Evolutionary conservation across 2,888 invertebrate species (phyloP).

Genomic region (Dasypogon diadema): DNA sequence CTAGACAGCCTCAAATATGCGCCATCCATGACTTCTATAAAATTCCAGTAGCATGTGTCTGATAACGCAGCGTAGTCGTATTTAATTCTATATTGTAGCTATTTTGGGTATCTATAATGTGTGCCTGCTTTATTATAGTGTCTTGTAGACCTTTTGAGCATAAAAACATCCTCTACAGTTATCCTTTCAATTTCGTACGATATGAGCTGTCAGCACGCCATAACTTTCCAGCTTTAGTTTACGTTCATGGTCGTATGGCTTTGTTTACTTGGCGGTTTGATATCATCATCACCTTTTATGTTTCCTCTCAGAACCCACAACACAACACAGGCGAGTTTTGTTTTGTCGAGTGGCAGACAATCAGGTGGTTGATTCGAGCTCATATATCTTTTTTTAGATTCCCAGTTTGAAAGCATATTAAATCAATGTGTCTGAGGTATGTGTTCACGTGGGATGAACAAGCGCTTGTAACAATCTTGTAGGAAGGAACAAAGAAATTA

Average conservation of each 20-base stretch:
- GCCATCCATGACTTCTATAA: too few relatives aligned
- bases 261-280: conserved; percentile 1
- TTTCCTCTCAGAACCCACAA: neutral
- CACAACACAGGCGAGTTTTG: neutral
- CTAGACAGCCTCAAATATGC: too few relatives aligned
- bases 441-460: too few relatives aligned
- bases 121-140: neutral
- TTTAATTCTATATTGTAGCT: neutral
- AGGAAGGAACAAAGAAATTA: too few relatives aligned
- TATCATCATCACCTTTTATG: conserved; percentile 6
- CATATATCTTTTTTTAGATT: neutral
- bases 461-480: too few relatives aligned
- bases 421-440: neutral
- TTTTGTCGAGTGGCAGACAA: neutral
- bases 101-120: neutral
- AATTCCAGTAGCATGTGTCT: too few relatives aligned
- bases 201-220: neutral
- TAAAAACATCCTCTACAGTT: neutral
- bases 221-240: neutral
- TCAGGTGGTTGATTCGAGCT: neutral
- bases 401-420: neutral
- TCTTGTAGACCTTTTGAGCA: neutral
- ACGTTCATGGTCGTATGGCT: neutral
- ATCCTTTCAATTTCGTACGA: conserved; percentile 1
- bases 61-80: too few relatives aligned